Base-by-base conservation (phyloP, 2,797 vertebrate genomes). In the Leptatherina wallacei region DNA sequence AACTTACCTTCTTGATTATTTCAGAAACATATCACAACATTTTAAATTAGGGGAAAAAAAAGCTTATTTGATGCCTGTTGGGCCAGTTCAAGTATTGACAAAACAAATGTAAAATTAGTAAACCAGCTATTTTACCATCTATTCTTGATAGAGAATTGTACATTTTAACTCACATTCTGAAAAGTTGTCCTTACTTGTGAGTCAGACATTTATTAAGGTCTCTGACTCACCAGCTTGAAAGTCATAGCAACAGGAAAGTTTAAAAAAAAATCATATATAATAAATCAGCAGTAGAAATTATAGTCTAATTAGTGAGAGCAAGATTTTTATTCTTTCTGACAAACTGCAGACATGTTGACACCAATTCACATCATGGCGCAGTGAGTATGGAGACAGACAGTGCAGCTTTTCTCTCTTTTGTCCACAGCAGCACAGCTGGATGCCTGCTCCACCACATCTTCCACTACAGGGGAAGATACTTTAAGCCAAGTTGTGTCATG, bases 401-500 rank as follows among this genome's bases (percentile, higher is more conserved):
- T 54, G 66, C 33, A 55, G 60, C 27, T 3, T 16, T 36, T 38
- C 10, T n/a, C 60, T 30, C 14, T 42, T 58, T 36, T 11, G 33
- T 29, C 56, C 59, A 27, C 44, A 29, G 27, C 0, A 0, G 44
- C 80, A 30, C 81, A 82, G 81, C 84, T 63, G 85, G 92, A 78
- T 6, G 51, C 75, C 77, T 3, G 65, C 51, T 0, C 49, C 55
- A 69, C 61, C 10, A 70, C 82, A 64, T 54, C 77, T 67, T 75
- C 73, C 72, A 14, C 69, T 65, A 5, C 69, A 61, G 20, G 32
- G 35, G 65, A 58, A 90, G 90, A 91, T 87, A 85, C 87, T 89
- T 69, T 18, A 73, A 63, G 81, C 85, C 72, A 74, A 67, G 71
- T 66, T 65, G 54, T 52, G 61, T 77, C 73, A 38, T 44, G 22